A percentile compares a stretch with the other conserved stretches of the same genome.
These are phyloP conservation scores for Tiliacea citrago DNA, from an alignment of 2,888 invertebrate species.

Conservation along the genomic window DNA sequence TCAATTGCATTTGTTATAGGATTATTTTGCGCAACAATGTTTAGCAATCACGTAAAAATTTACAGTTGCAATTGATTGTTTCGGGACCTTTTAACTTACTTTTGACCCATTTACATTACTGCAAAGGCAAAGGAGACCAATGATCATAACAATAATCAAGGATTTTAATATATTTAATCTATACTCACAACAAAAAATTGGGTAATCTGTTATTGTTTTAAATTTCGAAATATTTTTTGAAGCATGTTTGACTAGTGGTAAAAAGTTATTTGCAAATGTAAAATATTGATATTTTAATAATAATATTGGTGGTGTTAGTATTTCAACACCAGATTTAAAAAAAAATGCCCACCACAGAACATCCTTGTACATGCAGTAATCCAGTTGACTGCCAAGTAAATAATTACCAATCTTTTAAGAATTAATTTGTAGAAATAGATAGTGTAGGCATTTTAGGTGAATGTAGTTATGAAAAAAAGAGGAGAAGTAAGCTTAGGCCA, in stretches of 20 bases:
- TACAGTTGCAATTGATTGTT: too few relatives aligned
- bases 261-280: constrained; percentile 37
- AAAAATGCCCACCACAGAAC: constrained; percentile 70
- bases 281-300: constrained; percentile 16
- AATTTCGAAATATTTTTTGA: constrained; percentile 44
- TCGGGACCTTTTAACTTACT: not conserved
- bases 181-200: not conserved
- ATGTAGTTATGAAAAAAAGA: not conserved
- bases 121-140: not conserved
- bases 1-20: too few relatives aligned
- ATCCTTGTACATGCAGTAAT: constrained; percentile 74
- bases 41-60: too few relatives aligned
- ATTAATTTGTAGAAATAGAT: not conserved
- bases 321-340: constrained; percentile 43
- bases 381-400: constrained; percentile 73
- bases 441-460: too few relatives aligned
- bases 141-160: too few relatives aligned
- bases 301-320: constrained; percentile 14
- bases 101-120: not conserved
- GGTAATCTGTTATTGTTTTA: constrained; percentile 36
- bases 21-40: too few relatives aligned
- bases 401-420: too few relatives aligned
- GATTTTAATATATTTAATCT: too few relatives aligned
- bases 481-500: not conserved
- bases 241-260: constrained; percentile 26